phyloP scores from a whole-genome alignment of 1,140 invertebrate genomes.

The Ylistrum balloti region DNA sequence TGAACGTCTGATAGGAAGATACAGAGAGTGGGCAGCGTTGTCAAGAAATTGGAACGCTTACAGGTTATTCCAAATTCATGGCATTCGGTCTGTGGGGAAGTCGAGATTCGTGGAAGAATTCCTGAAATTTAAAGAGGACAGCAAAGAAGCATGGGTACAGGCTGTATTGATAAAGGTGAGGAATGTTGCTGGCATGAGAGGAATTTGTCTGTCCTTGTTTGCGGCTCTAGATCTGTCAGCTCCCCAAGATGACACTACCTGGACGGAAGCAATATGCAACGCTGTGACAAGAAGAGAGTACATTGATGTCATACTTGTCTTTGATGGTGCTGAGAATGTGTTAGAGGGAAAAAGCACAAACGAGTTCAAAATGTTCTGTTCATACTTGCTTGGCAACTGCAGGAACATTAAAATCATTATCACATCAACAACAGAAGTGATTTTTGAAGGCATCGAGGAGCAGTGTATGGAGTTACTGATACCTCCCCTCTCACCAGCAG shows the following conservation, averaged over 20 bases:
- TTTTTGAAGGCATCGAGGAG: background rate
- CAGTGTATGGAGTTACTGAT: background rate
- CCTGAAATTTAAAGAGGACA: background rate
- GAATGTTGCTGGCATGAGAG: background rate
- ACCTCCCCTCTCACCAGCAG: constrained; percentile 41
- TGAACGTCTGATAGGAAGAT: constrained; percentile 20
- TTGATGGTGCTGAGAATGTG: constrained; percentile 57
- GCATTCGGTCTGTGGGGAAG: constrained; percentile 55
- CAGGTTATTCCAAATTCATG: constrained; percentile 30
- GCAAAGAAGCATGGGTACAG: background rate
- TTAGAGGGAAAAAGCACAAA: constrained; percentile 13
- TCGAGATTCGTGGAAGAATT: constrained; percentile 49
- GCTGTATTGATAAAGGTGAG: background rate
- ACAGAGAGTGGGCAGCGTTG: background rate
- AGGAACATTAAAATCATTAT: constrained; percentile 47
- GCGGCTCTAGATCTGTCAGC: background rate
- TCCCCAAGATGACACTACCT: background rate
- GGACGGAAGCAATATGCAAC: background rate
- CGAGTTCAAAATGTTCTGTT: background rate
- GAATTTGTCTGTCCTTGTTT: background rate
- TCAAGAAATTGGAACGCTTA: background rate
- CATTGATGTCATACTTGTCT: constrained; percentile 9
- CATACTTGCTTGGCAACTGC: constrained; percentile 7
- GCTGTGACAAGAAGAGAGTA: background rate
- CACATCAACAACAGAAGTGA: constrained; percentile 44